Evolutionary conservation across 2,888 invertebrate species (phyloP).

Genomic region (Mesochorus sp.): DNA sequence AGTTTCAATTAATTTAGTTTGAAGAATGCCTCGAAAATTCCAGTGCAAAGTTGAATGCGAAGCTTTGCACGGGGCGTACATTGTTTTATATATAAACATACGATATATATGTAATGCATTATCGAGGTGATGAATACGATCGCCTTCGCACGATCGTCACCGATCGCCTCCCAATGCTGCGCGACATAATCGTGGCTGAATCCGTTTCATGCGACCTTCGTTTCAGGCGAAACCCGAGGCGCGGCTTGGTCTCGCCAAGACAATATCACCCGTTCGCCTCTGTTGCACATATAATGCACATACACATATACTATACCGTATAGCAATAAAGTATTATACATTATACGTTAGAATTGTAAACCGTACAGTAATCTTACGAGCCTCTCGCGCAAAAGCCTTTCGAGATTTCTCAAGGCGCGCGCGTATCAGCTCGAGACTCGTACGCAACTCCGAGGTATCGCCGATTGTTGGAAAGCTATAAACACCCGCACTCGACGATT

Average conservation of each 20-base stretch:
- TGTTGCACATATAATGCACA: slow-evolving; percentile 6
- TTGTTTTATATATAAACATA: not conserved
- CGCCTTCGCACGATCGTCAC: slow-evolving; percentile 67
- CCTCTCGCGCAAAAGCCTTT: slow-evolving; percentile 18
- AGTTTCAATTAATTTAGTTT: slow-evolving; percentile 73
- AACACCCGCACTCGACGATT: slow-evolving; percentile 51
- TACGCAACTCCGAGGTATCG: slow-evolving; percentile 22
- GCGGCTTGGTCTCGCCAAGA: slow-evolving; percentile 50
- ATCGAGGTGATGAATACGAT: slow-evolving; percentile 51
- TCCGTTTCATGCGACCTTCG: too few relatives aligned
- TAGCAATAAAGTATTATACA: slow-evolving; percentile 1
- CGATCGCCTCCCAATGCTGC: too few relatives aligned
- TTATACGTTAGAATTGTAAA: slow-evolving; percentile 30
- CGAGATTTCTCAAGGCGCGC: slow-evolving; percentile 41
- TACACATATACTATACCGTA: not conserved
- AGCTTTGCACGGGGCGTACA: slow-evolving; percentile 1
- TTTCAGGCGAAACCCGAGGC: slow-evolving; percentile 65
- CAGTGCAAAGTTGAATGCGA: too few relatives aligned
- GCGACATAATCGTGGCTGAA: too few relatives aligned
- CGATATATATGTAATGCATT: slow-evolving; percentile 17
- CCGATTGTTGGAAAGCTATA: slow-evolving; percentile 48
- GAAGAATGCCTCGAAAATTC: slow-evolving; percentile 70
- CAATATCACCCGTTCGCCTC: slow-evolving; percentile 64
- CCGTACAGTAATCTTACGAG: slow-evolving; percentile 39
- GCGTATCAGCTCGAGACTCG: not conserved